phyloP scores from a whole-genome alignment of 2,797 vertebrate species.

The Phaenicophaeus curvirostris region DNA sequence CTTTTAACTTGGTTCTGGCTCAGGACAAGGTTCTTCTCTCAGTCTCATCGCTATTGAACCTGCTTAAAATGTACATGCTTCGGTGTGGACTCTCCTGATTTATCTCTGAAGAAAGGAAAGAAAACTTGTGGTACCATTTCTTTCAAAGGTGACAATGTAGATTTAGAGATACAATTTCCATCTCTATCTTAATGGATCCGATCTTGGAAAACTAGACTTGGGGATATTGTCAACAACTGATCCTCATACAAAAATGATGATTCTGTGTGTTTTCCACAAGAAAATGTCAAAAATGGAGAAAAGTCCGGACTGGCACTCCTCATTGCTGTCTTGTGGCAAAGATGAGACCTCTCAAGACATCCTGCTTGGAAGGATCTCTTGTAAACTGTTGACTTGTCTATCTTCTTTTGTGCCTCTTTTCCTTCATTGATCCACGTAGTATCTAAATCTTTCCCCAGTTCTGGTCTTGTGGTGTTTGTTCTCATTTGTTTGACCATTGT shows the following conservation, averaged over 20 bases:
- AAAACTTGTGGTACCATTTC: background rate
- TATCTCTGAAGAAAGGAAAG: background rate
- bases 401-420: background rate
- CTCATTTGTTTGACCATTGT: conserved; percentile 49
- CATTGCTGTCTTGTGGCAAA: background rate
- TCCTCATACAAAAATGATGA: background rate
- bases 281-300: background rate
- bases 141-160: background rate
- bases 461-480: conserved; percentile 48
- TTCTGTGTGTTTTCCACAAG: background rate
- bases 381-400: background rate
- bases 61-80: background rate
- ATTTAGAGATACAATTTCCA: background rate
- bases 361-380: background rate
- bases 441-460: background rate
- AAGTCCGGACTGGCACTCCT: background rate
- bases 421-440: background rate
- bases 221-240: background rate
- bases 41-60: background rate
- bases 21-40: background rate
- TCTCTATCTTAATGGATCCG: background rate
- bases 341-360: background rate
- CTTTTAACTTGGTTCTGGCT: background rate
- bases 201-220: background rate
- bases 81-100: background rate